Percentiles rank a stretch among this genome's conserved stretches.
Conservation (phyloP, 2,797 vertebrate genomes). For the Austrolebias charrua region DNA sequence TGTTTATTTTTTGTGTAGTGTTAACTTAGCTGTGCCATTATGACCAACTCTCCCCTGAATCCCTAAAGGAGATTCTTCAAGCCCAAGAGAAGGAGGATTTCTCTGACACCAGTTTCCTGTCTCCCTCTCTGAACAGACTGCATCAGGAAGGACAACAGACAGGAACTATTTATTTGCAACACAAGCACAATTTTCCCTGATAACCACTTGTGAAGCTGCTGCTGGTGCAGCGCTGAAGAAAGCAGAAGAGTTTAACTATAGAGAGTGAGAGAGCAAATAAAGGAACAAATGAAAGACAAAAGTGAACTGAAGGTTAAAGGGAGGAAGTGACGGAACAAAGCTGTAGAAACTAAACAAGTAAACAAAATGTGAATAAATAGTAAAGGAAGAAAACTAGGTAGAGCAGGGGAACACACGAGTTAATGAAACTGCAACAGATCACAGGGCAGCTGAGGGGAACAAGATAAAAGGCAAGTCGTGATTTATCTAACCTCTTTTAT, state of each 20-base stretch:
- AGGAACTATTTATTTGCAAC: slow-evolving; percentile 49
- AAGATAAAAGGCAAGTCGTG: background rate
- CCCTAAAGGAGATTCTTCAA: slow-evolving; percentile 61
- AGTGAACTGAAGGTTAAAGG: background rate
- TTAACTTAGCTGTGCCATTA: slow-evolving; percentile 51
- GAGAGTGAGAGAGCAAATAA: slow-evolving; percentile 43
- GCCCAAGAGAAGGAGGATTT: slow-evolving; percentile 44
- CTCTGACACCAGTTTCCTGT: slow-evolving; percentile 23
- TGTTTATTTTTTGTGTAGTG: slow-evolving; percentile 31
- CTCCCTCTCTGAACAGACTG: slow-evolving; percentile 12
- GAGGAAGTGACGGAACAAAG: slow-evolving; percentile 18
- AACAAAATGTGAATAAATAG: slow-evolving; percentile 42
- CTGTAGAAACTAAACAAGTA: slow-evolving; percentile 31
- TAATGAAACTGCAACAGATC: slow-evolving; percentile 49
- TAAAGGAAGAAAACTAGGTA: slow-evolving; percentile 13
- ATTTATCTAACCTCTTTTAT: background rate
- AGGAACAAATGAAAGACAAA: slow-evolving; percentile 12
- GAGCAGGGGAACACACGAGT: background rate
- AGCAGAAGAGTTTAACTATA: slow-evolving; percentile 38
- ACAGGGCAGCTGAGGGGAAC: slow-evolving; percentile 44
- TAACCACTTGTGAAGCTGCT: slow-evolving; percentile 37
- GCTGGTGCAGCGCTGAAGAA: slow-evolving; percentile 22
- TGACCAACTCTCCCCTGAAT: slow-evolving; percentile 57
- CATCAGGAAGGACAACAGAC: slow-evolving; percentile 20
- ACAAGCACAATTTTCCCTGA: slow-evolving; percentile 47